Evolutionary conservation across 1,140 invertebrate species (phyloP).

Genomic region (Eriosoma lanigerum): DNA sequence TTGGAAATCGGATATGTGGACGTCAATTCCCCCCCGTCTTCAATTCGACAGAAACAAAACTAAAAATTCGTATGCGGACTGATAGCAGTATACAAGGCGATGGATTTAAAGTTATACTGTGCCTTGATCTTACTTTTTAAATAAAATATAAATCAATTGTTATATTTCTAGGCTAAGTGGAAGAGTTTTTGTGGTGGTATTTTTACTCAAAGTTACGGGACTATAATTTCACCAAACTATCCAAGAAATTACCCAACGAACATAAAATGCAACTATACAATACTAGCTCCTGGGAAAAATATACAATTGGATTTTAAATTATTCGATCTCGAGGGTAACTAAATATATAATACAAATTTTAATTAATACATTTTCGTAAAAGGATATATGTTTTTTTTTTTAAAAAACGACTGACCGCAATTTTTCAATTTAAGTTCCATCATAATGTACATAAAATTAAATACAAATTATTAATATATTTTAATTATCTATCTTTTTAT

Average conservation of each 20-base stretch:
- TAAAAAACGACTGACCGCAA: no score
- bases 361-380: no score
- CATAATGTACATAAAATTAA: no score
- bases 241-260: background rate
- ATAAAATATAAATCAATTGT: background rate
- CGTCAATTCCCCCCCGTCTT: constrained; percentile 64
- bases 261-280: background rate
- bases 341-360: no score
- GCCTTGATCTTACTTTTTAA: background rate
- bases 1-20: constrained; percentile 70
- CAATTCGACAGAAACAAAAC: constrained; percentile 66
- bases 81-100: constrained; percentile 67
- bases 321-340: constrained; percentile 4
- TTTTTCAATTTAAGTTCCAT: no score
- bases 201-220: background rate
- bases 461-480: no score
- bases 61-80: constrained; percentile 73
- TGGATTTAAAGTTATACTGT: constrained; percentile 67
- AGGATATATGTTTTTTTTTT: no score
- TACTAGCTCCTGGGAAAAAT: background rate
- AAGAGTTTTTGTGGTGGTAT: constrained; percentile 13
- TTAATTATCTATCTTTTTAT: no score
- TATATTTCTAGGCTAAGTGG: constrained; percentile 14
- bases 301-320: constrained; percentile 20
- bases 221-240: constrained; percentile 23